phyloP scores from a whole-genome alignment of 2,888 invertebrate species.

The Spodoptera picta region DNA sequence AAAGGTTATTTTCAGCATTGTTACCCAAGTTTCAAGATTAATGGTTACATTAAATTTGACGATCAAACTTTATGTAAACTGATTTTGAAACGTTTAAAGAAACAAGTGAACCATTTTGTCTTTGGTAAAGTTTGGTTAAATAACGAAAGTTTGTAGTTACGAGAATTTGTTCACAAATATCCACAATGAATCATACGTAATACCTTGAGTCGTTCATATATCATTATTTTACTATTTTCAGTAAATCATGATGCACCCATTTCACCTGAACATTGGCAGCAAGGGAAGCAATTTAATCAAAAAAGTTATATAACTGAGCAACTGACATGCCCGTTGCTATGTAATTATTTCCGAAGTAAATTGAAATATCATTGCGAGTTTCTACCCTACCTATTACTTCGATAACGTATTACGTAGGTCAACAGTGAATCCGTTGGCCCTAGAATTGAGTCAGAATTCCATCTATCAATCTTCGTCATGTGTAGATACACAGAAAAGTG shows the following conservation, averaged over 20 bases:
- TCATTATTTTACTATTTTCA: too few species aligned
- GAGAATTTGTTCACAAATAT: too few species aligned
- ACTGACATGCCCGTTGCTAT: conserved; percentile 1
- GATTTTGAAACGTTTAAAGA: too few species aligned
- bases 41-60: too few species aligned
- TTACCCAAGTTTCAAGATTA: too few species aligned
- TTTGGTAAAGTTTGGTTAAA: too few species aligned
- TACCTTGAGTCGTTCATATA: too few species aligned
- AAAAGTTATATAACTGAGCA: conserved; percentile 4
- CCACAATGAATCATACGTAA: too few species aligned
- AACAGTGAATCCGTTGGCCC: conserved; percentile 4
- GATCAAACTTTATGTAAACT: too few species aligned
- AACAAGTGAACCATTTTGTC: too few species aligned
- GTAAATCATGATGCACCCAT: not conserved
- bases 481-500: not conserved
- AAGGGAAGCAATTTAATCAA: conserved; percentile 13
- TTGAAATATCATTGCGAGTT: conserved; percentile 1
- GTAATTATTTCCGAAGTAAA: conserved; percentile 20
- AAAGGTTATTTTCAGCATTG: too few species aligned
- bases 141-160: too few species aligned
- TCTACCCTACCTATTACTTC: conserved; percentile 2
- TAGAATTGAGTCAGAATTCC: conserved; percentile 2
- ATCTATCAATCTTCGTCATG: not conserved
- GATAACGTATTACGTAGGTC: conserved; percentile 17
- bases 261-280: conserved; percentile 9